A percentile compares a stretch with the other conserved stretches of the same genome.
These are phyloP conservation scores for Leptopterna dolabrata DNA, from an alignment of 2,888 invertebrate genomes.

Conservation along the genomic window DNA sequence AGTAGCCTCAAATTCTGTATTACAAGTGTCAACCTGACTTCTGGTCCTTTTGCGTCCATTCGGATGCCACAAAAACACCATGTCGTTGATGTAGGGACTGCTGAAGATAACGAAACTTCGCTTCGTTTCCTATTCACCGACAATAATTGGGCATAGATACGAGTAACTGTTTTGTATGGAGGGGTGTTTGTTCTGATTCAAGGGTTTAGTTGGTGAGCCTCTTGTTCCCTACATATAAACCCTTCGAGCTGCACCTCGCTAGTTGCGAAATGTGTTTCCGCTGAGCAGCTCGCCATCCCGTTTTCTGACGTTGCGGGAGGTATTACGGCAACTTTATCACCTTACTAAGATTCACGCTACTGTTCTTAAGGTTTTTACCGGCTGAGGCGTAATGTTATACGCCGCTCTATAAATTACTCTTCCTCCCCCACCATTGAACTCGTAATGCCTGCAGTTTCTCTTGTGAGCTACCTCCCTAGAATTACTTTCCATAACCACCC, in stretches of 20 bases:
- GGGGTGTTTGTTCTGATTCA: no score
- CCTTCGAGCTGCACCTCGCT: neutral
- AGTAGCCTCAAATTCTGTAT: no score
- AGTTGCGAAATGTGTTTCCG: constrained; percentile 17
- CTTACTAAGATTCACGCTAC: constrained; percentile 35
- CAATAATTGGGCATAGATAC: no score
- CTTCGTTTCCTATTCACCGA: no score
- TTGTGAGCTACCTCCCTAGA: constrained; percentile 19
- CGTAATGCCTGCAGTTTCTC: constrained; percentile 38
- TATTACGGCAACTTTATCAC: constrained; percentile 50
- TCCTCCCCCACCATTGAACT: constrained; percentile 21
- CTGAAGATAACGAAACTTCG: no score
- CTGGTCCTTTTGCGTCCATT: no score
- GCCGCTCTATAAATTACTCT: constrained; percentile 49
- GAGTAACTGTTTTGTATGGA: no score
- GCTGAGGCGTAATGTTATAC: constrained; percentile 38
- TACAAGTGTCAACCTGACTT: no score
- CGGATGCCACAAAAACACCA: no score
- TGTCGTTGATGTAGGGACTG: no score
- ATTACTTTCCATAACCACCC: constrained; percentile 46
- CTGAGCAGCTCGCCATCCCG: constrained; percentile 19
- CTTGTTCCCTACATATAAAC: no score
- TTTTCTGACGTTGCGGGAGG: constrained; percentile 23
- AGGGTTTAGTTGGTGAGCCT: no score
- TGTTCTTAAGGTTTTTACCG: constrained; percentile 46